These are phyloP conservation scores for Ladona fulva DNA, from an alignment of 1,140 invertebrate genomes.

Conservation along the genomic window DNA sequence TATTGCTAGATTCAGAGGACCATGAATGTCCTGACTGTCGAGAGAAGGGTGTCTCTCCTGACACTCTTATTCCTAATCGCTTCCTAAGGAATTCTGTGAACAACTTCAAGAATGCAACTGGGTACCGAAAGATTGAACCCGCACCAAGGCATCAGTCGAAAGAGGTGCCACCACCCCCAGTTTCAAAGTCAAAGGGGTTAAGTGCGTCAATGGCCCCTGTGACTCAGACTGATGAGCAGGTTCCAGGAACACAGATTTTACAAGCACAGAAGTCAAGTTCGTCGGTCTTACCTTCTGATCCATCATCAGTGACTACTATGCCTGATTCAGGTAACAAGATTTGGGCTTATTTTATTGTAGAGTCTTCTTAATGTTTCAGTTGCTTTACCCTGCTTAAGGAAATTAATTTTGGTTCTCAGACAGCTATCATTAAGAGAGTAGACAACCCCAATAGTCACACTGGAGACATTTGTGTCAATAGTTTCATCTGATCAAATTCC, in stretches of 20 bases:
- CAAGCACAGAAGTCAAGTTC: too few relatives aligned
- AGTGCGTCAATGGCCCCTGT: not conserved
- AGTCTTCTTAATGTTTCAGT: too few relatives aligned
- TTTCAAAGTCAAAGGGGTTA: constrained; percentile 11
- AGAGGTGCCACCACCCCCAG: not conserved
- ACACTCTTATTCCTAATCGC: constrained; percentile 85
- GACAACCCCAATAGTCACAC: too few relatives aligned
- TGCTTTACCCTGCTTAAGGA: too few relatives aligned
- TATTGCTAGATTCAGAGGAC: constrained; percentile 83
- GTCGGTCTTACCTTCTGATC: not conserved
- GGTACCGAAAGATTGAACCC: constrained; percentile 49
- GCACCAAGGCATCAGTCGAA: constrained; percentile 6
- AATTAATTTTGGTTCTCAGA: too few relatives aligned
- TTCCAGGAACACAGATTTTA: not conserved
- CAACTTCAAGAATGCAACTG: constrained; percentile 83
- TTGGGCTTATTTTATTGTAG: not conserved
- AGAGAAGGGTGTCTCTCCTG: constrained; percentile 84
- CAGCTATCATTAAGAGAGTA: too few relatives aligned
- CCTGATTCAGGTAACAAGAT: not conserved
- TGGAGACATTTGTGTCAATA: too few relatives aligned
- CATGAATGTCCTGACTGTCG: constrained; percentile 90
- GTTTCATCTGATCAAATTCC: too few relatives aligned
- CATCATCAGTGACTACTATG: not conserved
- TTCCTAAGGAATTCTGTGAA: constrained; percentile 80
- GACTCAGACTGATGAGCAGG: not conserved